Evolutionary conservation across 2,797 vertebrate genomes (phyloP).

Genomic region (Danio kyathit): DNA sequence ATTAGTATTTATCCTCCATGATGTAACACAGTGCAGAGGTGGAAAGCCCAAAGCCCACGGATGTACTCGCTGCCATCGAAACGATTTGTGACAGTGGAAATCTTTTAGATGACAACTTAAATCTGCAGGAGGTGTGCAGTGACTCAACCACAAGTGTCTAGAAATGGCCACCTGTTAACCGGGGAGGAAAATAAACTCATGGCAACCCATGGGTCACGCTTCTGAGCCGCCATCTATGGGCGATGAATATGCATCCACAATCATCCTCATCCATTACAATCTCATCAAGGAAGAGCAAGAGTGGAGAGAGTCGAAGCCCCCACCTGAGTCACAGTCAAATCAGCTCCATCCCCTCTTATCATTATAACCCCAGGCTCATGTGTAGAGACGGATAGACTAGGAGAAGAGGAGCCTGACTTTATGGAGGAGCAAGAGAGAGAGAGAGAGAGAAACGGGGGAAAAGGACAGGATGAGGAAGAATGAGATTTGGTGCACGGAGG

Average conservation of each 20-base stretch:
- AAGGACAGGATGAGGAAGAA: conserved; percentile 40
- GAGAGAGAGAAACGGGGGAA: conserved; percentile 6
- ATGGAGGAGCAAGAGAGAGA: neutral
- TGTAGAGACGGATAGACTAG: conserved; percentile 26
- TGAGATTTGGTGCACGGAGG: conserved; percentile 38
- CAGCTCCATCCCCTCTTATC: conserved; percentile 50
- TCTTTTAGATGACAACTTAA: conserved; percentile 29
- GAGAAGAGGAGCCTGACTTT: neutral
- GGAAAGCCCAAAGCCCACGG: conserved; percentile 26
- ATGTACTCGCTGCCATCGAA: conserved; percentile 14
- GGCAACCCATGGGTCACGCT: conserved; percentile 36
- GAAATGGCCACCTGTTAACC: conserved; percentile 40
- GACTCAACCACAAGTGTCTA: conserved; percentile 34
- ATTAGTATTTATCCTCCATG: conserved; percentile 11
- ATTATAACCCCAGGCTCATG: conserved; percentile 51
- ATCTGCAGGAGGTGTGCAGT: conserved; percentile 30
- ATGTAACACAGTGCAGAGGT: conserved; percentile 22
- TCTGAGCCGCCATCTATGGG: conserved; percentile 12
- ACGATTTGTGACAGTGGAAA: conserved; percentile 30
- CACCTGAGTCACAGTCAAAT: conserved; percentile 58
- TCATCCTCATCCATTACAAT: conserved; percentile 53
- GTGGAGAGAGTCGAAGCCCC: conserved; percentile 22
- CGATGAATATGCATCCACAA: conserved; percentile 54
- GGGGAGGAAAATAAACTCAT: conserved; percentile 38
- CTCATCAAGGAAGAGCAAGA: conserved; percentile 55